These are phyloP conservation scores for Sturnus vulgaris DNA, from an alignment of 2,113 vertebrate species.

Conservation along the genomic window DNA sequence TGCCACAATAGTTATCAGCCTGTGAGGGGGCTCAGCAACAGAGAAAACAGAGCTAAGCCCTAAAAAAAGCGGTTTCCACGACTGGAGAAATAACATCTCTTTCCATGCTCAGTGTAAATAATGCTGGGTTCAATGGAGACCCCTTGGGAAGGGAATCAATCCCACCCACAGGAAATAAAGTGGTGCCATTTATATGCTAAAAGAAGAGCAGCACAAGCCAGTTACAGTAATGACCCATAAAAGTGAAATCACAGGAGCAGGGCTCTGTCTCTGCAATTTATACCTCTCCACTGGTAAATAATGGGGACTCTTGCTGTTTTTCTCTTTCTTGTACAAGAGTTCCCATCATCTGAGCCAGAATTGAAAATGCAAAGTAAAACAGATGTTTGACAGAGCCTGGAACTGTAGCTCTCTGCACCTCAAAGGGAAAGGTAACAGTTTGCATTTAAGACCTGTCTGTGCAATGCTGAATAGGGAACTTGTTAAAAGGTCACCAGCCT, in stretches of 20 bases:
- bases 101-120: background rate
- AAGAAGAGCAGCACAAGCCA: background rate
- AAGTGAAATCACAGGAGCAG: background rate
- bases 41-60: background rate
- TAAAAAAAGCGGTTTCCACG: background rate
- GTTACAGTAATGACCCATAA: constrained; percentile 23
- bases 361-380: constrained; percentile 3
- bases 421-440: background rate
- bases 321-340: background rate
- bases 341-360: constrained; percentile 9
- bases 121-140: background rate
- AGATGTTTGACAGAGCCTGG: background rate
- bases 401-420: background rate
- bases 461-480: background rate
- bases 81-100: background rate
- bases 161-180: background rate
- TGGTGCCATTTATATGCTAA: background rate
- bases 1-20: background rate
- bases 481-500: background rate
- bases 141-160: background rate
- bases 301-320: constrained; percentile 7
- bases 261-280: background rate
- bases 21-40: background rate
- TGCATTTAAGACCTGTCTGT: background rate
- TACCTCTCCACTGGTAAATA: constrained; percentile 15